Evolutionary conservation across 2,888 invertebrate genomes (phyloP).

Genomic region (Tipula unca): DNA sequence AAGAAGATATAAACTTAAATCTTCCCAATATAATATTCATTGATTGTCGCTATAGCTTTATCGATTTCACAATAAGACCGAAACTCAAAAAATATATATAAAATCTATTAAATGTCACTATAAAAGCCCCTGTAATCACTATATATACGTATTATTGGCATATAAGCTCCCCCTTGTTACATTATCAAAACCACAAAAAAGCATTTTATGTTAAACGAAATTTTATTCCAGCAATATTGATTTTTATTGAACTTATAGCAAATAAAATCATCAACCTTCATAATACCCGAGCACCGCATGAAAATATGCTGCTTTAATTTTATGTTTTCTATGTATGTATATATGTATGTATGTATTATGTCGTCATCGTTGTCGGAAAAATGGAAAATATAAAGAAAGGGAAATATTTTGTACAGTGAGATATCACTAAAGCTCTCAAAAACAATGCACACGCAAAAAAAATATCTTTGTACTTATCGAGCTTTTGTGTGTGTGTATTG

Average conservation of each 20-base stretch:
- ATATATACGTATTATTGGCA: background rate
- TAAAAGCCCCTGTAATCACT: background rate
- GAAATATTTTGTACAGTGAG: background rate
- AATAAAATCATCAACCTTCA: background rate
- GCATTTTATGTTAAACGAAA: background rate
- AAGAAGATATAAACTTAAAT: background rate
- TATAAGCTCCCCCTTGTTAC: background rate
- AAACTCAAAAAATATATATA: background rate
- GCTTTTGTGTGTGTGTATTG: background rate
- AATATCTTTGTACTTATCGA: background rate
- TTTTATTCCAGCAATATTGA: background rate
- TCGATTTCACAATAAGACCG: background rate
- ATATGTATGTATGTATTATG: background rate
- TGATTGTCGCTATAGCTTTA: background rate
- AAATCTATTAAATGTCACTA: background rate
- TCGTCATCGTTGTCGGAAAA: background rate
- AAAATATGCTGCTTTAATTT: constrained; percentile 14
- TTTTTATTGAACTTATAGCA: background rate
- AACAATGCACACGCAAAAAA: background rate
- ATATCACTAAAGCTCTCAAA: background rate
- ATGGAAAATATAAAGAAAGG: background rate
- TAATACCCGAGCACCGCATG: background rate
- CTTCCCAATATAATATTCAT: background rate
- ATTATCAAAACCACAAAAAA: background rate
- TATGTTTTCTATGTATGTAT: background rate